phyloP scores from a whole-genome alignment of 2,797 vertebrate species.

The Rhincodon typus region DNA sequence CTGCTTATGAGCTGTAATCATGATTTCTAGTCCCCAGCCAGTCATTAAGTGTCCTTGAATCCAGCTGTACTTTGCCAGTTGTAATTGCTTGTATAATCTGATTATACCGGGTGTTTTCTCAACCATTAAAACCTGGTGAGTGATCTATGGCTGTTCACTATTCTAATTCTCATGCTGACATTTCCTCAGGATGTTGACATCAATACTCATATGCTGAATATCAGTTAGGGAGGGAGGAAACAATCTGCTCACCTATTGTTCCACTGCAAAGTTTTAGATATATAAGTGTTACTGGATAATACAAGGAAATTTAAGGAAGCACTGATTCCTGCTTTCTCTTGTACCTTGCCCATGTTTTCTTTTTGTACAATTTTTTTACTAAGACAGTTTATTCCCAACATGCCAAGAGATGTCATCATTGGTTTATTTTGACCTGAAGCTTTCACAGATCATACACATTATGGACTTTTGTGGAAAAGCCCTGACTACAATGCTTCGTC shows the following conservation, averaged over 20 bases:
- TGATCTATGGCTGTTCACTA: neutral
- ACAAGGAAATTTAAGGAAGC: neutral
- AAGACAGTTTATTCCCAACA: neutral
- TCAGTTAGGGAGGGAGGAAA: neutral
- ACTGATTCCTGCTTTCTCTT: neutral
- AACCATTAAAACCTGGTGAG: neutral
- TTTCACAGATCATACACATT: neutral
- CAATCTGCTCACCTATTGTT: constrained; percentile 11
- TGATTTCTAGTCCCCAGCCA: neutral
- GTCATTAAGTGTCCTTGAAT: constrained; percentile 8
- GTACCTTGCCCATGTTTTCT: too few species aligned
- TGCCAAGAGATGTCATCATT: neutral
- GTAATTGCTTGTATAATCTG: neutral
- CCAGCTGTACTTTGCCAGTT: neutral
- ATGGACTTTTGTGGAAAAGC: neutral
- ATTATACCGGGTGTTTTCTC: neutral
- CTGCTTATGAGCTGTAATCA: neutral
- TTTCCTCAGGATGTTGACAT: constrained; percentile 24
- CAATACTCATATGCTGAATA: neutral
- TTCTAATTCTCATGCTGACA: neutral
- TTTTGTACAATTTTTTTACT: neutral
- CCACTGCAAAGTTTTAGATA: neutral
- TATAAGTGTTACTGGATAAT: neutral
- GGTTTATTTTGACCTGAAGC: neutral
- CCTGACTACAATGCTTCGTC: neutral